Conservation (phyloP, 2,113 vertebrate genomes). For the Nipponia nippon region DNA sequence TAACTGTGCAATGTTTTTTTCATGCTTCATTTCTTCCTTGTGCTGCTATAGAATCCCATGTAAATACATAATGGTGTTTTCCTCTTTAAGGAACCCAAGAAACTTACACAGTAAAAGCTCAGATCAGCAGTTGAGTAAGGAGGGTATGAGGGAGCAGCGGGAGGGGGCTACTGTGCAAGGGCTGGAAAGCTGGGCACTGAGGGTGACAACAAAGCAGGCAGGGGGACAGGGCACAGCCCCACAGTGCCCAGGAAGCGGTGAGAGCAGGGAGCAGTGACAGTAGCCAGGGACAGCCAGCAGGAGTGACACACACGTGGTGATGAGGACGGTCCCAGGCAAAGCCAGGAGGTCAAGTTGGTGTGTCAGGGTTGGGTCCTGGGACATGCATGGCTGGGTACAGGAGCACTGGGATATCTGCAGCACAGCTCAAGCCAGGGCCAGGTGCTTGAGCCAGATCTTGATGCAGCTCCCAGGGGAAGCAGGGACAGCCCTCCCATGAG, state of each 20-base stretch:
- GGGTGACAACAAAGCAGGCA: not conserved
- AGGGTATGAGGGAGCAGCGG: not conserved
- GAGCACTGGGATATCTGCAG: not conserved
- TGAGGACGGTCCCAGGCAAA: not conserved
- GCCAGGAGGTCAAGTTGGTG: not conserved
- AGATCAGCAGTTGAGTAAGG: not conserved
- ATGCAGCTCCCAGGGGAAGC: not conserved
- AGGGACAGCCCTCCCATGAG: fast-evolving
- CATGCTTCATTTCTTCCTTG: not conserved
- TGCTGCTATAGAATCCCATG: not conserved
- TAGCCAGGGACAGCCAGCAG: not conserved
- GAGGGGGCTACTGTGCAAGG: not conserved
- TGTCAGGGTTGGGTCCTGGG: not conserved
- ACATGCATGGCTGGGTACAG: not conserved
- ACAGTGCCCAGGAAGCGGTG: fast-evolving
- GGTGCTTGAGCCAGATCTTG: not conserved
- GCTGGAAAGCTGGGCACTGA: fast-evolving
- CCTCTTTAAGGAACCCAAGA: not conserved
- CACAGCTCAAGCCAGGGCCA: not conserved
- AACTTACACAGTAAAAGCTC: not conserved
- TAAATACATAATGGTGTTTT: not conserved
- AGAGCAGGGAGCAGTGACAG: not conserved
- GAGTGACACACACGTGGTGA: fast-evolving
- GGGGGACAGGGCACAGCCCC: not conserved
- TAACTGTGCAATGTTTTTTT: not conserved